Base-by-base conservation (phyloP, 37 sponge, comb jelly and placozoan genomes). In the Oscarella lobularis region DNA sequence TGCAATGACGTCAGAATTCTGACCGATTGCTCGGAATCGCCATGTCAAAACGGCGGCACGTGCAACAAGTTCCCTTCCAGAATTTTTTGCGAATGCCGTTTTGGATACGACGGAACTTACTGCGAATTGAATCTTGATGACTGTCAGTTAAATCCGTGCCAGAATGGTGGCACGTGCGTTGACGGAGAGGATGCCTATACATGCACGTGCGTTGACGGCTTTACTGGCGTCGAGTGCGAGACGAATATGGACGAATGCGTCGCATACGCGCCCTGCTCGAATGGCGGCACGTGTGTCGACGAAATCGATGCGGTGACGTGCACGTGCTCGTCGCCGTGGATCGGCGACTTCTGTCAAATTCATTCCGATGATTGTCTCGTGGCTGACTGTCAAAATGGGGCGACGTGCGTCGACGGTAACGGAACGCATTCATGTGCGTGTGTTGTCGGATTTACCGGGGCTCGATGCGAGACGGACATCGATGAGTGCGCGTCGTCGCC, bases 31-130 rank as follows among this genome's bases (percentile, higher is more conserved):
- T 38, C 67, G 1, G 9, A 54, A 3, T 83, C 85, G 36, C 90
- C 90, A 35, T 90, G 90, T 73, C 75, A 83, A 41, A 72, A 90
- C 77, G 86, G 86, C 4, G 79, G 82, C 31, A 35, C 74, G 1
- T 90, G 90, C 77, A 38, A 67, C 60, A 48, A 20, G 14, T 9
- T 9, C 60, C 60, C 20, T 48, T 9, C 14, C 9, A 9, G 60
- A 48, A 20, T 48, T 27, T 48, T 48, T 48, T 48, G 60, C 20
- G 60, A 48, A 48, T 48, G 60, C 20, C 60, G 60, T 48, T 48
- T 48, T 48, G 9, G 60, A 27, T n/a, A n/a, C n/a, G n/a, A n/a
- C n/a, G n/a, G n/a, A n/a, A n/a, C n/a, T n/a, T n/a, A n/a, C n/a
- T n/a, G n/a, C n/a, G n/a, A n/a, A n/a, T 9, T 20, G 20, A 20